A percentile compares a stretch with the other conserved stretches of the same genome.
Evolutionary conservation across 2,888 invertebrate species (phyloP).

Genomic region (Corythucha ciliata): DNA sequence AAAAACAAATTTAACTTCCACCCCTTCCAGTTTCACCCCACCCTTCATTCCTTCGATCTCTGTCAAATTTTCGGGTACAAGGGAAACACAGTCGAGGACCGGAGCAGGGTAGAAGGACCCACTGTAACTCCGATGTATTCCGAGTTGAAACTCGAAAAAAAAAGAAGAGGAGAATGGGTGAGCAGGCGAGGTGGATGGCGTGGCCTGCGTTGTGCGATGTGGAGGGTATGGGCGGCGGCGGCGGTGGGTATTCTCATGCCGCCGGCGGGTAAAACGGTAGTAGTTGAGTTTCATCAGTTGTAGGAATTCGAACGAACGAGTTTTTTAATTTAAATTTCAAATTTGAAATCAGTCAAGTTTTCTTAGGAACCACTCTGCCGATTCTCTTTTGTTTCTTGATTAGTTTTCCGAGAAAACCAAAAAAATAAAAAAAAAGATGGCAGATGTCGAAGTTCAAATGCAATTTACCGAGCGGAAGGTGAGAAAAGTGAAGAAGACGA

Average conservation of each 20-base stretch:
- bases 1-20: too few relatives aligned
- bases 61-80: too few relatives aligned
- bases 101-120: too few relatives aligned
- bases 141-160: conserved; percentile 2
- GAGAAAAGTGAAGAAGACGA: conserved; percentile 84
- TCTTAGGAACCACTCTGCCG: too few relatives aligned
- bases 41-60: too few relatives aligned
- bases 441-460: conserved; percentile 83
- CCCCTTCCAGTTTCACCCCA: too few relatives aligned
- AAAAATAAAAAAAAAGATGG: conserved; percentile 49
- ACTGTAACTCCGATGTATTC: not conserved
- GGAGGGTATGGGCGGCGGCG: conserved; percentile 27
- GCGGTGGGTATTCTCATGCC: conserved; percentile 23
- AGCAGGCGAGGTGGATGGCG: conserved; percentile 6
- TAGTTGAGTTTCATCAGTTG: too few relatives aligned
- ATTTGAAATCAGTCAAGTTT: too few relatives aligned
- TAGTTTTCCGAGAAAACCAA: not conserved
- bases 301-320: conserved; percentile 25
- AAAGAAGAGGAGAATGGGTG: not conserved
- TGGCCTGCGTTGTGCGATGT: conserved; percentile 27
- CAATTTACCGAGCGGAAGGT: conserved; percentile 74
- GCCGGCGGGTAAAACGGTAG: too few relatives aligned
- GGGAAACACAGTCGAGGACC: too few relatives aligned
- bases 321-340: not conserved
- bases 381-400: too few relatives aligned